Base-by-base conservation (phyloP, 2,113 vertebrate species). In the Cairina moschata region DNA sequence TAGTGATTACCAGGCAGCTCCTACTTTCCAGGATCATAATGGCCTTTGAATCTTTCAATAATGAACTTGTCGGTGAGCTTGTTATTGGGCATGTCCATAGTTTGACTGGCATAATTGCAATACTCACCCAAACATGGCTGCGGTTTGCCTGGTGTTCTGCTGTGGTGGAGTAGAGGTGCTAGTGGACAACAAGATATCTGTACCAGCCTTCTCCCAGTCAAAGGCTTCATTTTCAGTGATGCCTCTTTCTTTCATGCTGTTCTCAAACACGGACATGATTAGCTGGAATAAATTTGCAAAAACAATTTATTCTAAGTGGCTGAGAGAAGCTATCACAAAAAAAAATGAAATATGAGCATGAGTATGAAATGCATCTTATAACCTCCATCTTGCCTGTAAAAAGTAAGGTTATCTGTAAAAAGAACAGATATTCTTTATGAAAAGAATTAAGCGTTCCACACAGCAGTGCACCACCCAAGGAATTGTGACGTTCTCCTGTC, bases 221-320 rank as follows among this genome's bases (percentile, higher is more conserved):
- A 99, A 99, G 66, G 99, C 99, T 97, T 99, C 99, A 5, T 99
- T 99, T 97, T 99, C 99, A 0, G 99, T 99, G 90, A 99, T 99
- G 92, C 99, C 98, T 46, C 99, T 98, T 92, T 99, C 99, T 96
- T 99, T 99, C 99, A 99, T 99, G 97, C 99, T 99, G 98, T 99
- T 99, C 98, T 99, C 99, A 71, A 99, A 99, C 97, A 99, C 99
- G 2, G 99, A 99, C 99, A 99, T 99, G 96, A 99, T 98, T 97
- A 99, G 96, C 99, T 99, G 97, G 21, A 98, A 96, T 13, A 91
- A 85, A 91, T 85, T 60, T 32, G 92, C 50, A 96, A 83, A 72
- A 55, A 44, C 16, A 56, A 83, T 66, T 84, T 77, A 28, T 15
- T 34, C 32, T 86, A 73, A 88, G 72, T 52, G 81, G 31, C n/a